phyloP scores from a whole-genome alignment of 2,113 vertebrate genomes.

The Calidris pugnax region DNA sequence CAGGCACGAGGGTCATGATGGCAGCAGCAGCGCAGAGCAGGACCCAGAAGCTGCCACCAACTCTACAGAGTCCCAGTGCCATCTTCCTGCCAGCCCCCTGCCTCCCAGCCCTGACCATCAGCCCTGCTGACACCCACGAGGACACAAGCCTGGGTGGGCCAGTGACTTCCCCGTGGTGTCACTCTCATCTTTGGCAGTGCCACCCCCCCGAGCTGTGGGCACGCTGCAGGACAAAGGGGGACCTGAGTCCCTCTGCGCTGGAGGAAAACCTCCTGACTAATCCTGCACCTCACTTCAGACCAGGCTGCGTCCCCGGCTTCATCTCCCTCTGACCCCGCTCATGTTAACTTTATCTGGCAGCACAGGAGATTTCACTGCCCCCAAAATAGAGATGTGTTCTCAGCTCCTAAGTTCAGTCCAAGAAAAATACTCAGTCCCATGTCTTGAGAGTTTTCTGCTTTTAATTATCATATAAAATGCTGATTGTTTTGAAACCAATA shows the following conservation, averaged over 20 bases:
- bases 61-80: background rate
- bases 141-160: rapidly evolving
- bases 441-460: conserved; percentile 62
- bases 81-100: background rate
- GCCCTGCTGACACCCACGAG: rapidly evolving
- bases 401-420: conserved; percentile 13
- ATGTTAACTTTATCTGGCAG: background rate
- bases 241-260: rapidly evolving
- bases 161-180: background rate
- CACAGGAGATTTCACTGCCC: conserved; percentile 17
- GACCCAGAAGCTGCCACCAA: background rate
- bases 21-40: background rate
- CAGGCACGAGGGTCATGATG: rapidly evolving
- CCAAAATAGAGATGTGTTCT: conserved; percentile 31
- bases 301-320: background rate
- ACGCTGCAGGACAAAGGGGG: rapidly evolving
- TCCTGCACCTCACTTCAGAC: background rate
- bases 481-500: conserved; percentile 65
- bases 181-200: rapidly evolving
- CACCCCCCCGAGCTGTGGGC: rapidly evolving
- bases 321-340: background rate
- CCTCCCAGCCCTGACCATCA: background rate
- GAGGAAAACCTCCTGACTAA: rapidly evolving
- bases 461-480: conserved; percentile 62
- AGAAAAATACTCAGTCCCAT: conserved; percentile 57